Percentiles rank a stretch among this genome's conserved stretches.
phyloP scores from a whole-genome alignment of 2,888 invertebrate species.

The Lepeophtheirus nordmannii region DNA sequence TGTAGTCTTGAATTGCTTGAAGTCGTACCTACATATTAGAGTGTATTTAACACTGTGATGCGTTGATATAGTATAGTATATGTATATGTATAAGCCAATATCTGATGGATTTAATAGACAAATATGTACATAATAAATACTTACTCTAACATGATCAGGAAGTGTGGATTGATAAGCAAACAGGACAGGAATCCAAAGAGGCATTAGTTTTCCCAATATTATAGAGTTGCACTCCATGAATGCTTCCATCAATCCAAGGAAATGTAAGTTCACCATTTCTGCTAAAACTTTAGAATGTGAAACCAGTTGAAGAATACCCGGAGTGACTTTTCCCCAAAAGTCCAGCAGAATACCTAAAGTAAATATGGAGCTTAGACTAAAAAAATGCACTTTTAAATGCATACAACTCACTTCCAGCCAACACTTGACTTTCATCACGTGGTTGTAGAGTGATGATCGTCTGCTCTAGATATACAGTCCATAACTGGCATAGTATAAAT shows the following conservation, averaged over 20 bases:
- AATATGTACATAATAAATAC: no score
- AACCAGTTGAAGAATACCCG: slow-evolving; percentile 78
- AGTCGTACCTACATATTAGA: neutral
- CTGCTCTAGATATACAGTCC: slow-evolving; percentile 95
- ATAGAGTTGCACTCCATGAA: slow-evolving; percentile 86
- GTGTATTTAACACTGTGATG: no score
- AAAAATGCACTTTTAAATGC: neutral
- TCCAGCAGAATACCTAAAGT: slow-evolving; percentile 61
- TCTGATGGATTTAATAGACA: no score
- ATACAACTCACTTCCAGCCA: slow-evolving; percentile 2
- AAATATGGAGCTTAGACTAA: slow-evolving; percentile 35
- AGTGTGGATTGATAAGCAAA: slow-evolving; percentile 49
- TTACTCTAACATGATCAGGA: slow-evolving; percentile 17
- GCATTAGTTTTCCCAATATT: slow-evolving; percentile 71
- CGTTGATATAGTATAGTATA: no score
- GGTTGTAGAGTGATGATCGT: slow-evolving; percentile 12
- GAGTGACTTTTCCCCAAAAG: slow-evolving; percentile 97
- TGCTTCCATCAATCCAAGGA: slow-evolving; percentile 83
- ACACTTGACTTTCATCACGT: slow-evolving; percentile 4
- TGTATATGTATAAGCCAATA: no score
- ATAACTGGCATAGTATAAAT: slow-evolving; percentile 88
- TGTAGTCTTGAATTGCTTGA: slow-evolving; percentile 20
- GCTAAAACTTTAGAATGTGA: slow-evolving; percentile 85
- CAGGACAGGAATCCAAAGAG: slow-evolving; percentile 89
- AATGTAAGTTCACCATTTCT: slow-evolving; percentile 94